phyloP scores from a whole-genome alignment of 2,797 vertebrate genomes.

The Varecia variegata region DNA sequence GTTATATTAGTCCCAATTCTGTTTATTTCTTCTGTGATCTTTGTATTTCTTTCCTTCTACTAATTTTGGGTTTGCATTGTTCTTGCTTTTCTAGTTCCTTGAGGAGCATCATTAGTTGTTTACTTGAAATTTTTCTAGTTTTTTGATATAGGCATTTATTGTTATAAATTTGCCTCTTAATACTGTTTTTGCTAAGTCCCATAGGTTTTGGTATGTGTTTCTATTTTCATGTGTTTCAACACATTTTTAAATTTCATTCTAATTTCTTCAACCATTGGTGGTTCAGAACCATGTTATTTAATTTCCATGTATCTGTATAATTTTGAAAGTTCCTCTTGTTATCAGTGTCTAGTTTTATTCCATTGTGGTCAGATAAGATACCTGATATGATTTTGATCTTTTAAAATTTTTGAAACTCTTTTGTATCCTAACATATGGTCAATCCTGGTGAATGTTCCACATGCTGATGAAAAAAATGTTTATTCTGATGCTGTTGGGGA shows the following conservation, averaged over 20 bases:
- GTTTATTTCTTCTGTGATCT: not conserved
- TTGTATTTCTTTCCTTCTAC: not conserved
- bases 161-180: not conserved
- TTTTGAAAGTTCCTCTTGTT: not conserved
- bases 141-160: not conserved
- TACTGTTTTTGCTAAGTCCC: not conserved
- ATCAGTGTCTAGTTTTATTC: not conserved
- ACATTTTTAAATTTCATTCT: not conserved
- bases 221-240: not conserved
- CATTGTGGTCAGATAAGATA: no score
- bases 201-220: not conserved
- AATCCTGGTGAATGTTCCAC: no score
- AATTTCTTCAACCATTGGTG: not conserved
- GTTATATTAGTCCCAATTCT: not conserved
- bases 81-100: not conserved
- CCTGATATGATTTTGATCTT: no score
- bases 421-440: no score
- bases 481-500: no score
- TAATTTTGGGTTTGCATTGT: not conserved
- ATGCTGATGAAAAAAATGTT: no score
- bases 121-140: not conserved
- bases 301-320: not conserved
- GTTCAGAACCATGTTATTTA: not conserved
- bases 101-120: not conserved
- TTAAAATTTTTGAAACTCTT: no score